Evolutionary conservation across 1,140 invertebrate genomes (phyloP), one percentile per base, ranked within the genome.

Genomic region (Zaprionus africanus): DNA sequence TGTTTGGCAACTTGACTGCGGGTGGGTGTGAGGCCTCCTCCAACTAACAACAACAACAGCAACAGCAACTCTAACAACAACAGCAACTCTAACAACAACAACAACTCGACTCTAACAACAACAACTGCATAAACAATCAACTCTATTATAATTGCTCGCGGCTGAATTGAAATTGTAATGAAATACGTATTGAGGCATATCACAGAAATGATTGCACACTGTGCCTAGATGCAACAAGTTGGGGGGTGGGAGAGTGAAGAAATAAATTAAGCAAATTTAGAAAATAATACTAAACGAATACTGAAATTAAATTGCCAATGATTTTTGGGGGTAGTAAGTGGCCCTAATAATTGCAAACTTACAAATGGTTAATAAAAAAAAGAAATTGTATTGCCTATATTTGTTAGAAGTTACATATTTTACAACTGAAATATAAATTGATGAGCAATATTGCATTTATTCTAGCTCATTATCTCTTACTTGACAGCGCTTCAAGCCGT

Each of bases 1-100:
- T 87, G 84, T 87, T 87, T 87, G 75, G 68, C 78, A 68, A 76
- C 85, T 90, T 69, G 75, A n/a, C 75, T 81, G 67, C 70, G 57
- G 64, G 67, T 64, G 66, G 65, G 66, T 36, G 67, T 58, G 43
- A 61, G 36, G 12, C 34, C 57, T 24, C 22, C 59, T 58, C n/a
- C 67, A 31, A 5, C 17, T 22, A 68, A 26, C 49, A 59, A 17
- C 34, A 51, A 28, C 60, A 49, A 34, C 59, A 28, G 64, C 49
- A 36, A 63, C 53, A 19, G 31, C 36, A 34, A 26, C 54, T 15
- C 65, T 28, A 28, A 28, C 60, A 38, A 15, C 57, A 61, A 28
- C 41, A 19, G 31, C 36, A 34, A 26, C 54, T n/a, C 19, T 62
- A 65, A 17, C 46, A 67, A 43, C 22, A 46, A 17, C 46, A 17